phyloP scores from a whole-genome alignment of 1,140 invertebrate genomes.

The Euschistus heros region DNA sequence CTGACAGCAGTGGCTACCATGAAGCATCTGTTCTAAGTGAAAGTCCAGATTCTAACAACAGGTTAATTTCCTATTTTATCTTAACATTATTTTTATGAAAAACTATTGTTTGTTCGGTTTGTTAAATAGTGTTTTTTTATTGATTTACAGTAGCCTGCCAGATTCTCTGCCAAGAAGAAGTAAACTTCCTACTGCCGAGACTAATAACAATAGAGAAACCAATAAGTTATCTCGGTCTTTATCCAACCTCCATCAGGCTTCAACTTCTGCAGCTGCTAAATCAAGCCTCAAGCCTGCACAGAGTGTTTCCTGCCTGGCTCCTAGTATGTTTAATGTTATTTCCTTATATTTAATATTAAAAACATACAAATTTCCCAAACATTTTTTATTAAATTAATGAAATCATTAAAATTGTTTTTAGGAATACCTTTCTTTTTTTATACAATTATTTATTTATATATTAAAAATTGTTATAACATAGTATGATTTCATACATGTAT shows the following conservation, averaged over 20 bases:
- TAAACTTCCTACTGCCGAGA: constrained; percentile 25
- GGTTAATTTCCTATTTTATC: constrained; percentile 21
- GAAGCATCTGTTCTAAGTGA: constrained; percentile 59
- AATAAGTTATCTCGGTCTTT: constrained; percentile 30
- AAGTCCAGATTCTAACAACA: constrained; percentile 33
- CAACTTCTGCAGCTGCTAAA: constrained; percentile 17
- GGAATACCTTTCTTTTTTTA: no score
- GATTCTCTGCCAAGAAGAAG: constrained; percentile 31
- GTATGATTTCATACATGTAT: no score
- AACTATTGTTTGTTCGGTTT: neutral
- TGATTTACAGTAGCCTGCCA: constrained; percentile 24
- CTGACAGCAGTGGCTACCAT: constrained; percentile 65
- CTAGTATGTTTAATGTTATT: neutral
- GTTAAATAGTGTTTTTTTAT: constrained; percentile 11
- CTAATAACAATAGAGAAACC: constrained; percentile 1
- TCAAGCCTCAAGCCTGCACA: constrained; percentile 18
- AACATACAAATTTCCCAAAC: neutral
- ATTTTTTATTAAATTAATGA: no score
- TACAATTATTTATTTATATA: no score
- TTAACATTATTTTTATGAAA: neutral
- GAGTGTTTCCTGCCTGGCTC: constrained; percentile 22
- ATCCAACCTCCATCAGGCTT: constrained; percentile 30
- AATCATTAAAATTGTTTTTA: no score
- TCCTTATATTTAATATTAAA: constrained; percentile 1
- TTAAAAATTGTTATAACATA: no score